Percentiles rank a stretch among this genome's conserved stretches.
Evolutionary conservation across 1,140 invertebrate species (phyloP).

Genomic region (Sarcophaga bullata): DNA sequence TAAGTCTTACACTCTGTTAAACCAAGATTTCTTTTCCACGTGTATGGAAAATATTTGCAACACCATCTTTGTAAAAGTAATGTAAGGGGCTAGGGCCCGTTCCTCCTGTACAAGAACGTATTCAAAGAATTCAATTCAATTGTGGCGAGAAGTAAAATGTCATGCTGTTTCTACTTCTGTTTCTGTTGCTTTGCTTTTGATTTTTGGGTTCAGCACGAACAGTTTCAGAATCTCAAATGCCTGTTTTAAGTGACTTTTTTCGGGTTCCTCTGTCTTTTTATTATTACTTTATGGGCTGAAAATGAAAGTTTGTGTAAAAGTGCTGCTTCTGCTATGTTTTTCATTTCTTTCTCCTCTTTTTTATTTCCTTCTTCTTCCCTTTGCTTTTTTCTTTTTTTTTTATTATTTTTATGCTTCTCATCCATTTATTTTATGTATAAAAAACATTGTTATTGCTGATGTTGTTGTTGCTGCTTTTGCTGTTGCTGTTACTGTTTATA

Average conservation of each 20-base stretch:
- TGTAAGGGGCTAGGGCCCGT: too few species aligned
- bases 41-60: too few species aligned
- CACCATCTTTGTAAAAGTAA: too few species aligned
- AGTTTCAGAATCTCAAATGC: not conserved
- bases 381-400: not conserved
- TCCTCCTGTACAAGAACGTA: not conserved
- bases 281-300: not conserved
- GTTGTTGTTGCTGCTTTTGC: too few species aligned
- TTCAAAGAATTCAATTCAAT: not conserved
- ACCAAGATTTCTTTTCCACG: too few species aligned
- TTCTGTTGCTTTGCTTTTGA: too few species aligned
- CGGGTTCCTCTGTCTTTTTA: not conserved
- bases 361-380: too few species aligned
- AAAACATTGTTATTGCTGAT: too few species aligned
- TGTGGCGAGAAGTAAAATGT: not conserved
- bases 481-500: too few species aligned
- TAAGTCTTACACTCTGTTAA: too few species aligned
- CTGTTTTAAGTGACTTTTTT: not conserved
- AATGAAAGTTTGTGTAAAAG: constrained; percentile 5
- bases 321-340: not conserved
- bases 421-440: too few species aligned
- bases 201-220: not conserved
- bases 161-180: not conserved
- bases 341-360: not conserved
- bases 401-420: not conserved